Conservation (phyloP, 2,888 invertebrate genomes). For the Eugnorisma glareosa region DNA sequence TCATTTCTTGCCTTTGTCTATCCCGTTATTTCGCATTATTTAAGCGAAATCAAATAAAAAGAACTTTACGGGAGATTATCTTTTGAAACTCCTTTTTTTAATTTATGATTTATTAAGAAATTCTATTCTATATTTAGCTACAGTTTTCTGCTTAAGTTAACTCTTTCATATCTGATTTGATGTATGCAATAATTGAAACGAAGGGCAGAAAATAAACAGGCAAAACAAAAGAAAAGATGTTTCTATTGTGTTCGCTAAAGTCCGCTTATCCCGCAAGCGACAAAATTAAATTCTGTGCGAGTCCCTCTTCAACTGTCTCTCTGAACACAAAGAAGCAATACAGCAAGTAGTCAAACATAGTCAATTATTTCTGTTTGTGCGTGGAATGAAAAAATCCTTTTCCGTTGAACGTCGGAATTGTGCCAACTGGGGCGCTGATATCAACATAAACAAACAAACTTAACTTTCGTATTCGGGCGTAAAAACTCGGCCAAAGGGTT, state of each 20-base stretch:
- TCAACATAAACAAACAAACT: constrained; percentile 83
- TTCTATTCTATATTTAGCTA: constrained; percentile 12
- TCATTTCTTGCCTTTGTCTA: constrained; percentile 20
- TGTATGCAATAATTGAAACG: constrained; percentile 29
- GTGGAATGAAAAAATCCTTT: constrained; percentile 54
- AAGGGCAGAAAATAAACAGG: constrained; percentile 33
- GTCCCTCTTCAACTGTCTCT: constrained; percentile 29
- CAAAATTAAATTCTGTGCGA: constrained; percentile 42
- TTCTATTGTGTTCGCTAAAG: constrained; percentile 39
- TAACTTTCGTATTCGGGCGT: constrained; percentile 78
- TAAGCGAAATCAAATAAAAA: constrained; percentile 19
- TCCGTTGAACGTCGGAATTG: constrained; percentile 45
- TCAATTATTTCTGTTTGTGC: constrained; percentile 56
- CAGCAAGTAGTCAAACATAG: constrained; percentile 49
- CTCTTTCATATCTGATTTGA: constrained; percentile 42
- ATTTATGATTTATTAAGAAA: not conserved
- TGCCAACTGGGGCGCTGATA: constrained; percentile 59
- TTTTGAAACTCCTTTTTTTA: not conserved
- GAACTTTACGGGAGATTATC: constrained; percentile 2
- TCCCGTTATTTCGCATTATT: constrained; percentile 10
- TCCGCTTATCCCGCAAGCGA: constrained; percentile 35
- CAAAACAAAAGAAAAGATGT: constrained; percentile 37
- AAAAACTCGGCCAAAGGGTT: constrained; percentile 83
- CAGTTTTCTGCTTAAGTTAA: constrained; percentile 9
- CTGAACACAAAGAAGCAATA: constrained; percentile 47